Base-by-base conservation (phyloP, 2,888 invertebrate genomes). In the Plemyria rubiginata region DNA sequence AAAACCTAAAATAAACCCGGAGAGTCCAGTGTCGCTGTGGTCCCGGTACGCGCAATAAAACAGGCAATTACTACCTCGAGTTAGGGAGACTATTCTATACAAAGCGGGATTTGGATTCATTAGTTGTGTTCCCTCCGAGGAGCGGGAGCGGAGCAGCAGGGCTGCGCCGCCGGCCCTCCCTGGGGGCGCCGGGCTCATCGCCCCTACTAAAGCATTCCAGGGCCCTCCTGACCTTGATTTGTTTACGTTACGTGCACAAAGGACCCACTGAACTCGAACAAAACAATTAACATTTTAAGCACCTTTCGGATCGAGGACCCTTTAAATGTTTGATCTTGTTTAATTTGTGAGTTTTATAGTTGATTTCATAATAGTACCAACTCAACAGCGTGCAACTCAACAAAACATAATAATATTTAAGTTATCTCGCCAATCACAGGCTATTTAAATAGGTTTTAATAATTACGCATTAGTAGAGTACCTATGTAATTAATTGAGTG, bases 61-160 rank as follows among this genome's bases (percentile, higher is more conserved):
- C 59, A 60, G 56, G 57, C 62, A 62, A 66, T 60, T 41, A 54
- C 54, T 50, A 43, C 57, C 51, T 54, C 51, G 38, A 57, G 13
- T 52, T 41, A 32, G 40, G 48, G 22, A 22, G 8, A 16, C 4
- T 38, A 32, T 11, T 65, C 62, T 66, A 66, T 57, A 62, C 54
- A 66, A 54, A 66, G 62, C 53, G 15, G 54, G 66, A 60, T 60
- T 60, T 60, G 54, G 66, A 60, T 60, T 60, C 57, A 62, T 66
- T 29, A 38, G 51, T 41, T 9, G 43, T 12, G 54, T 50, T 46
- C 55, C 28, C n/a, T n/a, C n/a, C n/a, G 29, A 58, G 22, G 58
- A 32, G 40, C 60, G 22, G 36, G 13, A n/a, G n/a, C n/a, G n/a
- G n/a, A n/a, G n/a, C n/a, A n/a, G n/a, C n/a, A 36, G 29, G 29